Evolutionary conservation across 2,888 invertebrate species (phyloP), one percentile per base, ranked within the genome.

Genomic region (Chrysotoxum bicinctum): DNA sequence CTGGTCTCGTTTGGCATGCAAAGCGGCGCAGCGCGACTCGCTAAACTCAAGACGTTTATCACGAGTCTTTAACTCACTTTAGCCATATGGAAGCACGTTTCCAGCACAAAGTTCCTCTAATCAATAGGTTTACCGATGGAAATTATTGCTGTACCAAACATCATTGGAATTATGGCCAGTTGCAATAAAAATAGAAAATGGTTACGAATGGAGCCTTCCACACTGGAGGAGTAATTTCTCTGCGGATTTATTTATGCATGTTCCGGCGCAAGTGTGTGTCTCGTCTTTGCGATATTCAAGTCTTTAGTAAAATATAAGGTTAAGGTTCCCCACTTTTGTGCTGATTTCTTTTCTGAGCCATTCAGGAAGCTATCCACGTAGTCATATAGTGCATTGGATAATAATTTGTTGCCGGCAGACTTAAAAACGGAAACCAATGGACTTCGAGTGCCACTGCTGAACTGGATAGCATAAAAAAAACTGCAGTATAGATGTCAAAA

Each of bases 71-170:
- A 76, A 70, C 84, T 73, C 68, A 64, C 50, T 68, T 77, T 69
- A 73, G 62, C 68, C 68, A 37, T 50, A 72, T 75, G 72, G 68
- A 85, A 85, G 85, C 85, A 81, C 85, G 85, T 81, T 74, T 80
- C 80, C 50, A 69, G 78, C 84, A 48, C 80, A 72, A 76, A 85
- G 76, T 80, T 77, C 76, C 80, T 77, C 62, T 81, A 85, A 85
- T 81, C 73, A 85, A 85, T 81, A 69, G 85, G 85, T 76, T 81
- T 85, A 73, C 81, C 50, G 72, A 85, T 52, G 68, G n/a, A 80
- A 84, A 81, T 76, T 72, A 81, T 77, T 73, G 69, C 62, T 69
- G 76, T 23, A 50, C 62, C 64, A 76, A 77, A 68, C 73, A 64
- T 80, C 81, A 73, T 69, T 76, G 50, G 69, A 73, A 69, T 68